Evolutionary conservation across 1,140 invertebrate species (phyloP).

Genomic region (Dryas iulia): DNA sequence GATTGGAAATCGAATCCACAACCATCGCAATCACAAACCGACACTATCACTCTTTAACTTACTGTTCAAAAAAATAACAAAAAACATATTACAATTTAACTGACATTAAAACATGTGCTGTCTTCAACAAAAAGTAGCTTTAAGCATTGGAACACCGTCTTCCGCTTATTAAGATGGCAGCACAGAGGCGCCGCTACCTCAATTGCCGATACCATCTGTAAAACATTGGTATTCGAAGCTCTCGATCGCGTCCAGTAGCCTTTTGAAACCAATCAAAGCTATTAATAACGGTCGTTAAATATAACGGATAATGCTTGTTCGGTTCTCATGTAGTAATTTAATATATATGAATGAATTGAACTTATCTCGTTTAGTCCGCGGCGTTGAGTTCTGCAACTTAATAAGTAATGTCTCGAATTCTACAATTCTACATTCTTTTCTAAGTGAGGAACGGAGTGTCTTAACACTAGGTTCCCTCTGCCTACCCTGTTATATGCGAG

Average conservation of each 20-base stretch:
- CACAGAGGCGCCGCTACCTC: conserved; percentile 9
- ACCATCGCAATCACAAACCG: no score
- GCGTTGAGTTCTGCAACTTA: no score
- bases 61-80: neutral
- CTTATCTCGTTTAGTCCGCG: no score
- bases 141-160: neutral
- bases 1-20: no score
- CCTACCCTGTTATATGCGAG: no score
- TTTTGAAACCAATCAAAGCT: conserved; percentile 33
- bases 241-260: conserved; percentile 22
- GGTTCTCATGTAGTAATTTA: neutral
- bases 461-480: no score
- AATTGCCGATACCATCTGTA: conserved; percentile 30
- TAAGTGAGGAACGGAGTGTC: no score
- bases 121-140: conserved; percentile 9
- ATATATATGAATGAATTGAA: no score
- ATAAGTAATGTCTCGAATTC: no score
- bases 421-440: no score
- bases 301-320: conserved; percentile 10
- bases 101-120: neutral
- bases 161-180: conserved; percentile 17
- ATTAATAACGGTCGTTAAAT: conserved; percentile 22
- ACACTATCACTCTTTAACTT: no score
- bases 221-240: conserved; percentile 23
- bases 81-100: neutral